Conservation (phyloP, 2,797 vertebrate genomes). For the Jordanella pulchra region DNA sequence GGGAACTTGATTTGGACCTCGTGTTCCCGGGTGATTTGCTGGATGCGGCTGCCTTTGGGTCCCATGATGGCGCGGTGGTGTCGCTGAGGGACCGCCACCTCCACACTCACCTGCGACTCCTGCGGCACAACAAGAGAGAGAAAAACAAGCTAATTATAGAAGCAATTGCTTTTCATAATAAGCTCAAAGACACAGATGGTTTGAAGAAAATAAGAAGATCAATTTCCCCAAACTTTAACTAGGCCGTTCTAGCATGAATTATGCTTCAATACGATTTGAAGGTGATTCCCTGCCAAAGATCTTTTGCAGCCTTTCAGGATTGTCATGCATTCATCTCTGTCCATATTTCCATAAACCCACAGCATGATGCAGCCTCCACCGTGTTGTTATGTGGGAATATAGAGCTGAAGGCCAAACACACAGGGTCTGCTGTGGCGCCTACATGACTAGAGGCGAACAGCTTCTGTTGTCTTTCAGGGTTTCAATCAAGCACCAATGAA, state of each 20-base stretch:
- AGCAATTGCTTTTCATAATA: background rate
- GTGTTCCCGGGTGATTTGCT: conserved; percentile 82
- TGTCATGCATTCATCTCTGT: too few relatives aligned
- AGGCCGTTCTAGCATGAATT: too few relatives aligned
- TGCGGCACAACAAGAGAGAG: conserved; percentile 34
- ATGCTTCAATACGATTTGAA: too few relatives aligned
- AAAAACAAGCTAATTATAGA: conserved; percentile 7
- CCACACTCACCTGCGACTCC: conserved; percentile 83
- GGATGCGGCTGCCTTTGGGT: conserved; percentile 81
- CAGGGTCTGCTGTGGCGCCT: background rate
- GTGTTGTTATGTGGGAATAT: too few relatives aligned
- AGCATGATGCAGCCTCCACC: too few relatives aligned
- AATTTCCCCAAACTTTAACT: too few relatives aligned
- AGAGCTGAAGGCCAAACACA: background rate
- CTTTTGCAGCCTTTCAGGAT: too few relatives aligned
- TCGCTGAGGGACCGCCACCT: conserved; percentile 81
- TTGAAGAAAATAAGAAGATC: too few relatives aligned
- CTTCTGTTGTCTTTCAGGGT: too few relatives aligned
- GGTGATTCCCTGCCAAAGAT: too few relatives aligned
- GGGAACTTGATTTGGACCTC: conserved; percentile 86
- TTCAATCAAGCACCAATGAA: background rate
- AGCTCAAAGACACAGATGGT: background rate
- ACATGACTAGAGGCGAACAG: background rate
- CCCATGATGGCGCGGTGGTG: conserved; percentile 84
- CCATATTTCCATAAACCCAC: too few relatives aligned